These are phyloP conservation scores for Acanthosepion lycidas DNA, from an alignment of 2,888 invertebrate genomes.

Conservation along the genomic window DNA sequence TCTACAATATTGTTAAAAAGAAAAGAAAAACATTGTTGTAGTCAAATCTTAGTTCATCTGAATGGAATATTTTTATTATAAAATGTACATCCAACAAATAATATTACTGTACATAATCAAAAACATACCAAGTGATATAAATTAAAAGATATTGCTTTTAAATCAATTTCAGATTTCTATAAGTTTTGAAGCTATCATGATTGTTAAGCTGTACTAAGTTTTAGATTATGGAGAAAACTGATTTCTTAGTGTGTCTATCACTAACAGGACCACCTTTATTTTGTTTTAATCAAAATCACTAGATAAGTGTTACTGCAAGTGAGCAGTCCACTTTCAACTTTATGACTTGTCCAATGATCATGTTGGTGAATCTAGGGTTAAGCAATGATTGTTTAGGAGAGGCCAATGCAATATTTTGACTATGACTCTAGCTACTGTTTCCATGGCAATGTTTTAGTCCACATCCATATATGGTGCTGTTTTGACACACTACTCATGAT, in stretches of 20 bases:
- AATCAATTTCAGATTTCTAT: not conserved
- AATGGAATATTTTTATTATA: not conserved
- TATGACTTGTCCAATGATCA: not conserved
- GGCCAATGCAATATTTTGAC: slow-evolving; percentile 21
- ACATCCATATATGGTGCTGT: slow-evolving; percentile 43
- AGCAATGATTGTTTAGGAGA: slow-evolving; percentile 33
- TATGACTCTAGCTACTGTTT: slow-evolving; percentile 13
- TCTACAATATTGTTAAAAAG: not conserved
- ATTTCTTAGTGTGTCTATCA: not conserved
- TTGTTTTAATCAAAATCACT: not conserved
- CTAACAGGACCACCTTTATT: not conserved
- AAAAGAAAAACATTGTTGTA: not conserved
- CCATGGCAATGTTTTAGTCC: slow-evolving; percentile 35
- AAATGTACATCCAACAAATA: not conserved
- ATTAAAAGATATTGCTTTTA: not conserved
- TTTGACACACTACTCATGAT: slow-evolving; percentile 39
- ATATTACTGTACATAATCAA: not conserved
- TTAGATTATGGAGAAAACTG: slow-evolving; percentile 40
- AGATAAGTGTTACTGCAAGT: slow-evolving; percentile 14
- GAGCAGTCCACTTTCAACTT: not conserved
- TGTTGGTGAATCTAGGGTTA: not conserved
- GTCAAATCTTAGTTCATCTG: not conserved
- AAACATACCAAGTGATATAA: not conserved
- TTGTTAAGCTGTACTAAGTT: slow-evolving; percentile 23
- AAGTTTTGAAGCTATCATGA: not conserved